Percentiles rank a stretch among this genome's conserved stretches.
Evolutionary conservation across 2,888 invertebrate genomes (phyloP).

Genomic region (Orthonevra nobilis): DNA sequence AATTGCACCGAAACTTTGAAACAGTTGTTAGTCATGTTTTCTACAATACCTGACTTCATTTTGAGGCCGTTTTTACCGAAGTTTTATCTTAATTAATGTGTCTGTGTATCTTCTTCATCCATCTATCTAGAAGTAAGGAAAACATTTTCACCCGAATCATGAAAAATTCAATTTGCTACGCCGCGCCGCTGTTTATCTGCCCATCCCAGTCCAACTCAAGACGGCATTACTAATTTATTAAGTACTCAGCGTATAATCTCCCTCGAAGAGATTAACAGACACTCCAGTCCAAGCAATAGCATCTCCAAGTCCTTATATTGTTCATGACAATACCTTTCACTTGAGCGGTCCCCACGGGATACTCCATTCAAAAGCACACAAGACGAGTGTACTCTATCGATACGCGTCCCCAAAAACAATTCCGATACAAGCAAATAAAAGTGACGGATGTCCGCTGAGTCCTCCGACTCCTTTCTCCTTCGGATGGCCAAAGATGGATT

Average conservation of each 20-base stretch:
- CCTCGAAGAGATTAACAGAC: constrained; percentile 33
- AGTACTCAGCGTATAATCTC: constrained; percentile 53
- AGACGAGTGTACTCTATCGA: constrained; percentile 43
- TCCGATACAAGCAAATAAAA: constrained; percentile 17
- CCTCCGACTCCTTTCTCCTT: background rate
- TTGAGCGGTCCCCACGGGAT: constrained; percentile 42
- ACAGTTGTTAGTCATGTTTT: no score
- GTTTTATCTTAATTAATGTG: no score
- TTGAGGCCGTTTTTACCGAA: no score
- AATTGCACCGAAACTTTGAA: no score
- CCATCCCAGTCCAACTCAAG: background rate
- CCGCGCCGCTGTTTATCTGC: no score
- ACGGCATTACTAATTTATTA: constrained; percentile 50
- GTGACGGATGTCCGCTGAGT: constrained; percentile 38
- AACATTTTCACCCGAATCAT: no score
- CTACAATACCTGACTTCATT: no score
- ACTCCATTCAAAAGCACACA: constrained; percentile 46
- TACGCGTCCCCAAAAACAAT: constrained; percentile 43
- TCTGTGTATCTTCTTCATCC: no score
- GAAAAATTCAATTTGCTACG: no score
- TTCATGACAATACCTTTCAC: constrained; percentile 11
- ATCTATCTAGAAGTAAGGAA: no score
- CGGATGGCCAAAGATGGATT: background rate
- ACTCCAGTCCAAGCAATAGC: no score
- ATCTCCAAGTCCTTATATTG: background rate